These are phyloP conservation scores for Chironomus striatipennis DNA, from an alignment of 1,140 invertebrate species.

Conservation along the genomic window DNA sequence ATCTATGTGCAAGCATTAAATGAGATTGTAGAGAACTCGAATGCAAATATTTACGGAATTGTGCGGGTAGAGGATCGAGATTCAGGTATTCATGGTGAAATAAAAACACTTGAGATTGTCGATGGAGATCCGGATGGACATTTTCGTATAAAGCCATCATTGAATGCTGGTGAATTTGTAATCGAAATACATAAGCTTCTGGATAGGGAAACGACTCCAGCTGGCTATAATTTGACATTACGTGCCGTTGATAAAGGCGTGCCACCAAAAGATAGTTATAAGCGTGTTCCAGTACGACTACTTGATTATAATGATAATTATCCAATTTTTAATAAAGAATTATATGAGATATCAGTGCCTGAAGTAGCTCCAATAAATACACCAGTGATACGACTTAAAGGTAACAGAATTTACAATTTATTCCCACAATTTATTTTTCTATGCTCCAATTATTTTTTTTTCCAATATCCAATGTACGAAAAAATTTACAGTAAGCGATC, in stretches of 20 bases:
- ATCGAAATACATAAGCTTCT: slow-evolving; percentile 67
- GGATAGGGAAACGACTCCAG: slow-evolving; percentile 63
- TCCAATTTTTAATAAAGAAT: slow-evolving; percentile 78
- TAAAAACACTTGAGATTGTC: slow-evolving; percentile 74
- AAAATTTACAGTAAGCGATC: slow-evolving; percentile 56
- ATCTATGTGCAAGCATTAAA: slow-evolving; percentile 71
- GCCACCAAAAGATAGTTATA: slow-evolving; percentile 65
- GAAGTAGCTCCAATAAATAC: slow-evolving; percentile 85
- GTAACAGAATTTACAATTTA: too few species aligned
- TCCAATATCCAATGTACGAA: too few species aligned
- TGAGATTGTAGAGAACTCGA: slow-evolving; percentile 73
- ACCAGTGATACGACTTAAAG: slow-evolving; percentile 71
- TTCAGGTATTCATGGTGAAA: slow-evolving; percentile 70
- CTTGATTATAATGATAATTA: slow-evolving; percentile 75
- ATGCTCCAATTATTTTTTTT: too few species aligned
- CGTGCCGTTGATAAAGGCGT: slow-evolving; percentile 73
- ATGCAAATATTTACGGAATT: slow-evolving; percentile 82
- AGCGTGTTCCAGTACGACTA: slow-evolving; percentile 65
- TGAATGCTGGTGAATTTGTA: slow-evolving; percentile 55
- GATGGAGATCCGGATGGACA: slow-evolving; percentile 81
- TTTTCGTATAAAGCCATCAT: slow-evolving; percentile 61
- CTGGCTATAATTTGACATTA: slow-evolving; percentile 79
- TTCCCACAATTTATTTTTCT: too few species aligned
- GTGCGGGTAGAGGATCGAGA: slow-evolving; percentile 77
- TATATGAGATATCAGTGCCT: slow-evolving; percentile 78